Evolutionary conservation across 2,113 vertebrate genomes (phyloP).

Genomic region (Orcinus orca): DNA sequence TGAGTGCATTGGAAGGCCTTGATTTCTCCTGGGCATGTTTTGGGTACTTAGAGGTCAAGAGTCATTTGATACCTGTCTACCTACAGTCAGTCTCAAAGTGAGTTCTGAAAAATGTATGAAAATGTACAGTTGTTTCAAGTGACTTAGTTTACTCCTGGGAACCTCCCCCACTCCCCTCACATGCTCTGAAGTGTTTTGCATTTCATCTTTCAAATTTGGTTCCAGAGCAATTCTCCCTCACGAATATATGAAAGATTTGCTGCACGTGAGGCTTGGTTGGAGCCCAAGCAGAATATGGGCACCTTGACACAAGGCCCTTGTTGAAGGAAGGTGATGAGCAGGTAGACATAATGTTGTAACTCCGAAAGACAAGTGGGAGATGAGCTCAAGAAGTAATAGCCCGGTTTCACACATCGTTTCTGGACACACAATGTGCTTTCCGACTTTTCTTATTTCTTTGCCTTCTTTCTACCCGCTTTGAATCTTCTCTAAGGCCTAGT

Average conservation of each 20-base stretch:
- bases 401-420: neutral
- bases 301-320: neutral
- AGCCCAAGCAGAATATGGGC: neutral
- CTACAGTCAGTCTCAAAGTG: conserved; percentile 50
- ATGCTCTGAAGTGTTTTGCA: neutral
- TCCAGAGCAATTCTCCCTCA: neutral
- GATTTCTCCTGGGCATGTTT: conserved; percentile 52
- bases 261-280: neutral
- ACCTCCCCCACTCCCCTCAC: no score
- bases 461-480: neutral
- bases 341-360: neutral
- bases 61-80: conserved; percentile 45
- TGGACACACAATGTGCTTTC: neutral
- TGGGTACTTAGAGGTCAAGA: conserved; percentile 48
- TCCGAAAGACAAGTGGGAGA: neutral
- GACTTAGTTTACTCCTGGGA: conserved; percentile 16
- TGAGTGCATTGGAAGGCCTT: neutral
- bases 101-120: conserved; percentile 65
- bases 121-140: conserved; percentile 43
- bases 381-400: neutral
- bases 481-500: neutral
- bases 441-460: neutral
- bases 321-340: neutral
- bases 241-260: neutral
- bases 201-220: neutral